Evolutionary conservation across 2,797 vertebrate species (phyloP).

Genomic region (Pelodytes ibericus): DNA sequence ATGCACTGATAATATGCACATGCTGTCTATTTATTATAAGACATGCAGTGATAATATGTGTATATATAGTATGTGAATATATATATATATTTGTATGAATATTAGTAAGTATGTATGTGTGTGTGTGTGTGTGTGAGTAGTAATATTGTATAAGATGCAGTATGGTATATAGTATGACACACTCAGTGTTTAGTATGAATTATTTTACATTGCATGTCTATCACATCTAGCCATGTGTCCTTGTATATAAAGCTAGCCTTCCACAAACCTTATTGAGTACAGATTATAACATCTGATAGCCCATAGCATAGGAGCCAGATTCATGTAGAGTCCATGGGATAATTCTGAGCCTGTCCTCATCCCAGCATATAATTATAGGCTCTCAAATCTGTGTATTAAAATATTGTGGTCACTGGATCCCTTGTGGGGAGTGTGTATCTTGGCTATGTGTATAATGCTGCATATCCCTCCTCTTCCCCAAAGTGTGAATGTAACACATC

Average conservation of each 20-base stretch:
- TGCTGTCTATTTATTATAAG: too few species aligned
- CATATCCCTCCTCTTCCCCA: not conserved
- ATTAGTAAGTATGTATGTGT: not conserved
- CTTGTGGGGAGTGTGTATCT: slow-evolving; percentile 41
- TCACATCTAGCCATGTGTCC: too few species aligned
- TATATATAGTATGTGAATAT: not conserved
- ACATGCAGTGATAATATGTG: not conserved
- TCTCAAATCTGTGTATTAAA: slow-evolving; percentile 38
- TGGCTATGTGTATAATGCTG: slow-evolving; percentile 29
- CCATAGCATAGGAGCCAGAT: too few species aligned
- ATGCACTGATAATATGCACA: too few species aligned
- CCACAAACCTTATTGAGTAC: too few species aligned
- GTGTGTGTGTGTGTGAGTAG: not conserved
- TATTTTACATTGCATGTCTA: too few species aligned
- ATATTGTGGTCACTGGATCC: slow-evolving; percentile 34
- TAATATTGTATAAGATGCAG: too few species aligned
- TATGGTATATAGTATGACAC: too few species aligned
- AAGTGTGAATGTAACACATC: slow-evolving; percentile 44
- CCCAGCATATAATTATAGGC: slow-evolving; percentile 32
- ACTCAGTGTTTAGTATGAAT: too few species aligned
- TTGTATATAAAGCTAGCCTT: too few species aligned
- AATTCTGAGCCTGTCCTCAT: not conserved
- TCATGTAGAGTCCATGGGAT: not conserved
- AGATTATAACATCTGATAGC: too few species aligned
- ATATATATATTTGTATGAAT: not conserved